phyloP scores from a whole-genome alignment of 2,888 invertebrate genomes.

The Chrysina gloriosa region DNA sequence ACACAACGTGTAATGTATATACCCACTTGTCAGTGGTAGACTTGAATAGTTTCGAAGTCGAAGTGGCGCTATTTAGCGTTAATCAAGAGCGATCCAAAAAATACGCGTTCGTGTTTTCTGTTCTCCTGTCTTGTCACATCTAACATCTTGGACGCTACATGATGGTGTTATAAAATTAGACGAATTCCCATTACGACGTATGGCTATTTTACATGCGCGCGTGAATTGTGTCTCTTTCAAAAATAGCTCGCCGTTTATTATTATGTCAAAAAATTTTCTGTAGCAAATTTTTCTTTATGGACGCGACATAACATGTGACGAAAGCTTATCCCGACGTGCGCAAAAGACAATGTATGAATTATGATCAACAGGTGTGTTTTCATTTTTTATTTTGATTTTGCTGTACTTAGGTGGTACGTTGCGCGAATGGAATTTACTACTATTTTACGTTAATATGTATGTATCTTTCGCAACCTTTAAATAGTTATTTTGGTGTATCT shows the following conservation, averaged over 20 bases:
- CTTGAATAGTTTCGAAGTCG: neutral
- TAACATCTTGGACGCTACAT: neutral
- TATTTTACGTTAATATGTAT: no score
- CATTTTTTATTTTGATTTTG: neutral
- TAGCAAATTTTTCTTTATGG: neutral
- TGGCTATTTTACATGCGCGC: neutral
- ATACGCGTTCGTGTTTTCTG: neutral
- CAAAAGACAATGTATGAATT: constrained; percentile 13
- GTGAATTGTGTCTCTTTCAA: neutral
- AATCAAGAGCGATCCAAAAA: neutral
- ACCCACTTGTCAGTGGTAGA: constrained; percentile 5
- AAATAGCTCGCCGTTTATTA: neutral
- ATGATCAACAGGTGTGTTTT: constrained; percentile 18
- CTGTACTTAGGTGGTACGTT: no score
- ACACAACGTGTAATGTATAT: no score
- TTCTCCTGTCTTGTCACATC: neutral
- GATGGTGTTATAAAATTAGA: constrained; percentile 1
- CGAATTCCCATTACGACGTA: neutral
- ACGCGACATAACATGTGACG: constrained; percentile 11
- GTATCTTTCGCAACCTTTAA: no score
- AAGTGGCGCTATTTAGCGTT: constrained; percentile 3
- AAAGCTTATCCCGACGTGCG: neutral
- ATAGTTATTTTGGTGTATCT: no score
- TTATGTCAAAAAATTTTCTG: neutral
- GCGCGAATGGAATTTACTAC: no score